Base-by-base conservation (phyloP, 2,113 vertebrate species). In the Festucalex cinctus region DNA sequence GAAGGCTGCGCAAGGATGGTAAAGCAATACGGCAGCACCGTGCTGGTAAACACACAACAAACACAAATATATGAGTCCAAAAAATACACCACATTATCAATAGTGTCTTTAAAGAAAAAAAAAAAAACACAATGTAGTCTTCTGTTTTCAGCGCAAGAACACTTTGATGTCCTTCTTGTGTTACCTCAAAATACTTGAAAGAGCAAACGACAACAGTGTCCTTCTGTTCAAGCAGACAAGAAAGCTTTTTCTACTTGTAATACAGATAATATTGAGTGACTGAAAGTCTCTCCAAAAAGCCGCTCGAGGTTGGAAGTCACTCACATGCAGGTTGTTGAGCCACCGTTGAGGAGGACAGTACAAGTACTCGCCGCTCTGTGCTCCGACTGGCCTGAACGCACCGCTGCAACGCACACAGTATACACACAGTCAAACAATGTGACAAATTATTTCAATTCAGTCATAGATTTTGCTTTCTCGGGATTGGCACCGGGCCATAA, bases 291-390 rank as follows among this genome's bases (percentile, higher is more conserved):
- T n/a, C 8, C 46, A 1, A 48, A 20, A 28, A 3, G n/a, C 19
- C 14, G 32, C n/a, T 53, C 8, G 17, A 35, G 16, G 58, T 20
- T 24, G 13, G 12, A 16, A 44, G 43, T 44, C 6, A 81, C 89
- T 81, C 78, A 94, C 93, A 37, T 90, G 83, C 70, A 92, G 70
- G 65, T 93, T 93, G 73, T 90, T 88, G 48, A 93, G 79, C 92
- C 93, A 92, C 32, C 91, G 88, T 39, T 93, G 93, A 65, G 91
- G 91, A 63, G 91, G 93, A 24, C 91, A 93, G 71, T 90, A 93
- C 66, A 86, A 36, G 58, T 92, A 93, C 70, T 92, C 90, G 39
- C 93, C 92, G 51, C 89, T 91, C 67, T 87, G 69, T 24, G 91
- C 92, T 46, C 68, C 71, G 4, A 89, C 80, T 19, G 90, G 90